Base-by-base conservation (phyloP, 2,113 vertebrate species). In the Brachirus orientalis region DNA sequence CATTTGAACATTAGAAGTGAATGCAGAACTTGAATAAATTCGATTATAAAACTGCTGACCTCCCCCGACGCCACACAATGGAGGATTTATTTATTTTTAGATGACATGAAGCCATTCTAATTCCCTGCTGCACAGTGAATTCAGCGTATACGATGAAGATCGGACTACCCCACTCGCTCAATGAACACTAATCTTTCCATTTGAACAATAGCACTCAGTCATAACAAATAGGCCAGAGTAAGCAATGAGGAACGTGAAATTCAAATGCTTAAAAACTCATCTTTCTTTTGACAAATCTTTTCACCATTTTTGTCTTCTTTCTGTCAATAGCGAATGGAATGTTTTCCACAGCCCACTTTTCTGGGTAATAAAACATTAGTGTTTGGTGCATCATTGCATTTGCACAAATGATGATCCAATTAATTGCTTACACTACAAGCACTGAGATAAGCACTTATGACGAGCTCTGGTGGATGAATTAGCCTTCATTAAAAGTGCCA, bases 401-500 rank as follows among this genome's bases (percentile, higher is more conserved):
- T 72, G 72, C 77, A 63, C 75, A 73, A 73, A 80, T 71, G 74
- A 75, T 77, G 60, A 87, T 82, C 75, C 63, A 78, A 83, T 81
- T 85, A 63, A 70, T 63, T 84, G 82, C 78, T 79, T 82, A 85
- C 73, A 88, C 85, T 86, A 79, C 77, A 75, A 76, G 70, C 72
- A 63, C 53, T 60, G 69, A 60, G 54, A 63, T 9, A 40, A 33
- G 72, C 77, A 67, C 78, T 86, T 73, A 60, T 82, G 82, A 84
- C 68, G 74, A 77, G 79, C 66, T 80, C 85, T 72, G 84, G 72
- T 69, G 84, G 79, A 82, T 80, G 75, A 85, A 80, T 85, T 80
- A 86, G 79, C 75, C 80, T 82, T 82, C 82, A 86, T 86, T 88
- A 86, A 76, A 85, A 69, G 44, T 38, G 47, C 65, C 58, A 69